Evolutionary conservation across 2,797 vertebrate genomes (phyloP).

Genomic region (Arremon brunneinucha): DNA sequence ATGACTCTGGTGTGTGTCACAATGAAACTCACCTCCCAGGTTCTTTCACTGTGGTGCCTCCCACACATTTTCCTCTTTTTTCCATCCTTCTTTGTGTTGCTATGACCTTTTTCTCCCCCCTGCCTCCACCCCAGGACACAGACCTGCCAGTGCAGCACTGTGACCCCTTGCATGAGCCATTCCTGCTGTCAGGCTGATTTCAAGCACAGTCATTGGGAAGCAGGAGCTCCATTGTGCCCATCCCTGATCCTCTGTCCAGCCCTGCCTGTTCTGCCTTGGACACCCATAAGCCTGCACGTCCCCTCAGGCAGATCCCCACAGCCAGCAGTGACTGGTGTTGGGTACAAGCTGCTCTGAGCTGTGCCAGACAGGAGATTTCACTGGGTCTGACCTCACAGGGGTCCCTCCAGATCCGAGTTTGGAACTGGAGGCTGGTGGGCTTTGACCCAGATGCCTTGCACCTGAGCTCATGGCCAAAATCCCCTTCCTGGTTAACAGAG

Average conservation of each 20-base stretch:
- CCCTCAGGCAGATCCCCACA: not conserved
- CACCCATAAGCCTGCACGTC: not conserved
- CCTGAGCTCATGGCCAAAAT: not conserved
- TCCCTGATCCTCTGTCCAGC: not conserved
- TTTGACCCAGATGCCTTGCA: not conserved
- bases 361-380: not conserved
- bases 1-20: not conserved
- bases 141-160: accelerated
- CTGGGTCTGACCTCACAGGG: not conserved
- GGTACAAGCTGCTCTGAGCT: not conserved
- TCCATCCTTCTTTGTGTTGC: not conserved
- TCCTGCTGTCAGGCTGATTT: not conserved
- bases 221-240: not conserved
- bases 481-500: not conserved
- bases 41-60: not conserved
- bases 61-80: not conserved
- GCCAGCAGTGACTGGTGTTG: not conserved
- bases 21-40: not conserved
- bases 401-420: not conserved
- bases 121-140: not conserved
- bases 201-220: not conserved
- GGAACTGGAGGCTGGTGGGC: not conserved
- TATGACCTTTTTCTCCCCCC: not conserved
- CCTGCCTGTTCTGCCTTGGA: not conserved
- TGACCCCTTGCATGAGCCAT: not conserved